phyloP scores from a whole-genome alignment of 2,888 invertebrate genomes.

The Drosophila eohydei region DNA sequence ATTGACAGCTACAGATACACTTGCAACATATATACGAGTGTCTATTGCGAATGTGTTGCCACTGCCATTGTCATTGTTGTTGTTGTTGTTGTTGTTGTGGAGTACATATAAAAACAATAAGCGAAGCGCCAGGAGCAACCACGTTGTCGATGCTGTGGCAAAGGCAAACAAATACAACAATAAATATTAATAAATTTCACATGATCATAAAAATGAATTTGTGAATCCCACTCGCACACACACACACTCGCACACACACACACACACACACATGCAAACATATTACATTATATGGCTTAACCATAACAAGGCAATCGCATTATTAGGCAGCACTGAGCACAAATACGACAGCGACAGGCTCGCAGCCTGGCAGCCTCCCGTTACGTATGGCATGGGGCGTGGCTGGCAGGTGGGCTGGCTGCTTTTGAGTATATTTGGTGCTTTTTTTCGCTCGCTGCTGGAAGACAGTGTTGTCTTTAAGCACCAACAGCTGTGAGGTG shows the following conservation, averaged over 20 bases:
- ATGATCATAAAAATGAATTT: conserved; percentile 80
- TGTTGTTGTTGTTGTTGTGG: conserved; percentile 31
- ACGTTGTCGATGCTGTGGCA: conserved; percentile 33
- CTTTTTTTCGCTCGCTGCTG: neutral
- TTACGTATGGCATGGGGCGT: conserved; percentile 18
- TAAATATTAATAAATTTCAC: conserved; percentile 80
- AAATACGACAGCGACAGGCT: conserved; percentile 53
- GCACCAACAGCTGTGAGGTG: conserved; percentile 59
- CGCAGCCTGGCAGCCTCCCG: neutral
- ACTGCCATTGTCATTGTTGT: conserved; percentile 12
- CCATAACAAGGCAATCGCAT: conserved; percentile 80
- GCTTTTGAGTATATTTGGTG: conserved; percentile 24
- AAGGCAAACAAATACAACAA: conserved; percentile 67
- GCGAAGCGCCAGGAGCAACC: conserved; percentile 44
- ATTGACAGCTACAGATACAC: conserved; percentile 52
- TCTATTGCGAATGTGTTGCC: conserved; percentile 32
- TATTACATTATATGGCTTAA: conserved; percentile 80
- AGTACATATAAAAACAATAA: conserved; percentile 78
- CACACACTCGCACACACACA: conserved; percentile 11
- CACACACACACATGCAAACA: conserved; percentile 43
- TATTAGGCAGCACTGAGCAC: conserved; percentile 71
- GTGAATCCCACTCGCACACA: conserved; percentile 72
- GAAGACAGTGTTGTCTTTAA: conserved; percentile 48
- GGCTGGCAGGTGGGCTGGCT: conserved; percentile 36
- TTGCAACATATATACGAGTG: conserved; percentile 39